Evolutionary conservation across 1,140 invertebrate species (phyloP), one percentile per base, ranked within the genome.

Genomic region (Pseudomyrmex flavicornis): DNA sequence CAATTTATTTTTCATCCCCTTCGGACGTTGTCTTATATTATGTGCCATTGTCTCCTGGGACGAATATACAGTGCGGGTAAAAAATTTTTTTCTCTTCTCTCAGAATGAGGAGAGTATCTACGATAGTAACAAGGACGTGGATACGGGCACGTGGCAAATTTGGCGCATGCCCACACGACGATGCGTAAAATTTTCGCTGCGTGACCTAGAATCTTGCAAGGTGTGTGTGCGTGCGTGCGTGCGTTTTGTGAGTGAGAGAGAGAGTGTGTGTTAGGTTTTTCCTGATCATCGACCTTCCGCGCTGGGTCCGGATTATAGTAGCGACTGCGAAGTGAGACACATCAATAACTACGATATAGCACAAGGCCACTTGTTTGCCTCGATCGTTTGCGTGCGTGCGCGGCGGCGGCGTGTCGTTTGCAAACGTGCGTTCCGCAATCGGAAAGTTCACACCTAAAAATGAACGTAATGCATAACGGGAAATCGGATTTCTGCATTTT

Each of bases 341-440:
- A 63, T 88, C 86, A 84, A 88, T 88, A 88, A 79, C 56, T 79
- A 74, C 44, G 44, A 88, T 84, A 69, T 87, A 68, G 85, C 48
- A 87, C 86, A 87, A 88, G 85, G 85, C 86, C 82, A 84, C 73
- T 17, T 76, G 74, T 87, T 87, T 82, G 15, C 26, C 61, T 61
- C 66, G 52, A 70, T 17, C 70, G 26, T 35, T 35, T 35, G 35
- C 35, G 35, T 35, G 22, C 59, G 54, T 46, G 44, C 52, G 54
- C 17, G 62, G n/a, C 22, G 22, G 26, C 26, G 50, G 65, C 50
- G 52, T 69, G 35, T 4, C 35, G 50, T 68, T 79, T 68, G 48
- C 62, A 46, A 56, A 20, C 15, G 52, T 50, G 26, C 26, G 48
- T 63, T 50, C 26, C 48, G 17, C 12, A 52, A 69, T 69, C 69